Evolutionary conservation across 1,140 invertebrate species (phyloP).

Genomic region (Drosophila triauraria): DNA sequence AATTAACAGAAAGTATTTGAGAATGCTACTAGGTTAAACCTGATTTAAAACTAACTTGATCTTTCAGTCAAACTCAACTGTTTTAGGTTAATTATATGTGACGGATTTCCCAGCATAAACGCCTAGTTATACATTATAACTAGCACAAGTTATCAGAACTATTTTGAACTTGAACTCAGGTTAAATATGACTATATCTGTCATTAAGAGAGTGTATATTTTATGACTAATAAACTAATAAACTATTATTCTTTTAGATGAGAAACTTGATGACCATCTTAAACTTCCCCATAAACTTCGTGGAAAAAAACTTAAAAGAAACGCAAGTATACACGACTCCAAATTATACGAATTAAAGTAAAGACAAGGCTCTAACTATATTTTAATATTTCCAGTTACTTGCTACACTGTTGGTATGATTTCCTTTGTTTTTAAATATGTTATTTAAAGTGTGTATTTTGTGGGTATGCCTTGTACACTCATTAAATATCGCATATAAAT

Average conservation of each 20-base stretch:
- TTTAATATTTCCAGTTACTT: not conserved
- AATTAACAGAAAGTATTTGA: conserved; percentile 1
- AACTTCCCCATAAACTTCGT: not conserved
- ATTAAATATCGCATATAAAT: conserved; percentile 10
- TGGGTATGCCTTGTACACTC: not conserved
- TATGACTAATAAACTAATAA: not conserved
- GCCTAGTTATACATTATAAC: not conserved
- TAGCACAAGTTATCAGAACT: not conserved
- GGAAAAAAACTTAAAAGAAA: not conserved
- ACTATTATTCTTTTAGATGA: not conserved
- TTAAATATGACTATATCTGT: not conserved
- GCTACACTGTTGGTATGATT: too few species aligned
- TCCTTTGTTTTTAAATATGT: too few species aligned
- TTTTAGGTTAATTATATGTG: not conserved
- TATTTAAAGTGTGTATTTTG: too few species aligned
- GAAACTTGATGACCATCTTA: not conserved
- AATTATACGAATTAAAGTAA: not conserved
- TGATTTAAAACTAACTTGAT: not conserved
- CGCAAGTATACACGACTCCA: not conserved
- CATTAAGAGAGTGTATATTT: not conserved
- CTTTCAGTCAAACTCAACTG: not conserved
- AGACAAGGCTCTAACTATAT: not conserved
- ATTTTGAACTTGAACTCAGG: not conserved
- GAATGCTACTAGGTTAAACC: not conserved
- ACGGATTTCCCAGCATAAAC: conserved; percentile 8